Conservation (phyloP, 2,113 vertebrate genomes). For the Ovis canadensis region DNA sequence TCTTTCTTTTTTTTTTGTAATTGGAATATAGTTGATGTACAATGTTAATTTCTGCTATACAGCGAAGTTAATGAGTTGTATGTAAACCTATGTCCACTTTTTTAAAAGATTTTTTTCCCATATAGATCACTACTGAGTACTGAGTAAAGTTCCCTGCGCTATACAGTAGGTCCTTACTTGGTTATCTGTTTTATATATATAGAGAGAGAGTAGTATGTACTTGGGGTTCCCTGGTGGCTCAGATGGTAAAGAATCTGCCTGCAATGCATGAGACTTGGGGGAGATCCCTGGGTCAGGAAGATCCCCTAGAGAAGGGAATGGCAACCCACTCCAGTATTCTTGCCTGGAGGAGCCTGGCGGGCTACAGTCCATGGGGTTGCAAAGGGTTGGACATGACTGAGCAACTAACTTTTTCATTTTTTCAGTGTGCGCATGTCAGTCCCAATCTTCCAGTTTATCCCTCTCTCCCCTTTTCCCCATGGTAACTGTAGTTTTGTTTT, state of each 20-base stretch:
- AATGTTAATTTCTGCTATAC: neutral
- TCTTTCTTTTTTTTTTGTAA: neutral
- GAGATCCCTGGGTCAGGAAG: neutral
- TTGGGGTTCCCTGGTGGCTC: neutral
- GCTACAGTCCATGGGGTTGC: neutral
- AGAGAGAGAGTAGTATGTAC: neutral
- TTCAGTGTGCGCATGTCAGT: neutral
- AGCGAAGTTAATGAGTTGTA: neutral
- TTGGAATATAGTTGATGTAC: neutral
- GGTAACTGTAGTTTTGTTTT: neutral
- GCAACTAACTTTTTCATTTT: neutral
- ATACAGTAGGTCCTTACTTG: neutral
- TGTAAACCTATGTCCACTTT: neutral
- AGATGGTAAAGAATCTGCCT: neutral
- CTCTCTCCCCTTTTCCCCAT: neutral
- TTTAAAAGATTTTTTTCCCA: neutral
- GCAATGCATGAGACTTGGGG: neutral
- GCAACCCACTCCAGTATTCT: neutral
- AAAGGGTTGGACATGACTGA: neutral
- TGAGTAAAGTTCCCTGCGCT: neutral
- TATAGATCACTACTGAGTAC: neutral
- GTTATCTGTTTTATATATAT: neutral
- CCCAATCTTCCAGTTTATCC: neutral
- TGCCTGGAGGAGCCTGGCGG: neutral
- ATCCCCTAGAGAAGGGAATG: neutral